Conservation (phyloP, 2,797 vertebrate species). For the Bufotes viridis region DNA sequence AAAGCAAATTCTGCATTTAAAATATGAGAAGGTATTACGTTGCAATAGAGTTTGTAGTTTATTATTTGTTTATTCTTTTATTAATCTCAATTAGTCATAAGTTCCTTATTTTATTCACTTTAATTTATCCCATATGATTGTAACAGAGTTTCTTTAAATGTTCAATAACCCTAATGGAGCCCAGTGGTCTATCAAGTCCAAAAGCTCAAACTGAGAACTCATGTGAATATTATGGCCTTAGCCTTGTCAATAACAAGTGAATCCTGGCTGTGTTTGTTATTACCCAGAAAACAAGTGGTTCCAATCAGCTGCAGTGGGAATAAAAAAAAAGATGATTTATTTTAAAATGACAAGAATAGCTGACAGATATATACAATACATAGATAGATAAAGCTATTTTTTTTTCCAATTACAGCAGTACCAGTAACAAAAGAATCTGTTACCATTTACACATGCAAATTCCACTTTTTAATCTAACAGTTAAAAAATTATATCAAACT, state of each 20-base stretch:
- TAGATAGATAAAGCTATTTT: no score
- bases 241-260: conserved; percentile 30
- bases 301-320: background rate
- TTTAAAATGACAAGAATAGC: background rate
- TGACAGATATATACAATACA: background rate
- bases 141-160: conserved; percentile 11
- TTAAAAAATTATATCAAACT: no score
- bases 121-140: conserved; percentile 2
- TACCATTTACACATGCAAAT: no score
- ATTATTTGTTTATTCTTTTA: background rate
- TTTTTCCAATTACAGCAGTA: background rate
- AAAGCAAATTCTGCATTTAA: no score
- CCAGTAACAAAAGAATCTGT: background rate
- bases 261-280: background rate
- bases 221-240: conserved; percentile 13
- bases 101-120: background rate
- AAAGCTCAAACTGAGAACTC: conserved; percentile 31
- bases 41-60: background rate
- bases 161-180: conserved; percentile 23
- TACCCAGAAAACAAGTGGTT: conserved; percentile 4
- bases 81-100: background rate
- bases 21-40: no score
- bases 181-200: conserved; percentile 30
- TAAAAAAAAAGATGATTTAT: background rate
- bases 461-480: background rate